Evolutionary conservation across 23 tunicate species (phyloP).

Genomic region (Corella eumyota): DNA sequence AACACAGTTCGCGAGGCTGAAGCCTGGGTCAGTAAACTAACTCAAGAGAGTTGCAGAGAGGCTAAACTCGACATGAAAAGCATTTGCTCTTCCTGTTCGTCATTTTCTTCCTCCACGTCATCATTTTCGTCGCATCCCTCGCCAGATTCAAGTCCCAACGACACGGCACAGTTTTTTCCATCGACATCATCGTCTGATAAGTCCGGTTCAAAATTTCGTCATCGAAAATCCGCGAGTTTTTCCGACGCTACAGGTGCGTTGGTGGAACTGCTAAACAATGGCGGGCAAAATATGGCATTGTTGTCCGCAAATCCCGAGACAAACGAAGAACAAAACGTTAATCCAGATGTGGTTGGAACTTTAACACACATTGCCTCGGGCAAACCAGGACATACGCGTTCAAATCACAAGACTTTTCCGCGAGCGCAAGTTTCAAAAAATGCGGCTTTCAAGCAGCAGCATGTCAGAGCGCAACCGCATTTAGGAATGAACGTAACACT

Average conservation of each 20-base stretch:
- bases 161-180: slow-evolving; percentile 16
- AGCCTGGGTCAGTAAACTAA: slow-evolving; percentile 48
- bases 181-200: slow-evolving; percentile 5
- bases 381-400: slow-evolving; percentile 29
- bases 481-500: slow-evolving; percentile 31
- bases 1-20: slow-evolving; percentile 50
- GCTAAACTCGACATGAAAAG: slow-evolving; percentile 78
- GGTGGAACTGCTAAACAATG: slow-evolving; percentile 20
- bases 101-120: slow-evolving; percentile 66
- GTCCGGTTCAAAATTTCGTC: slow-evolving; percentile 2
- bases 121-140: slow-evolving; percentile 60
- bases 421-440: slow-evolving; percentile 29
- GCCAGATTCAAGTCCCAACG: slow-evolving; percentile 46
- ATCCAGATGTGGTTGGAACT: slow-evolving; percentile 16
- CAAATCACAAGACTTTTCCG: slow-evolving; percentile 63
- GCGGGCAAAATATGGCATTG: background rate
- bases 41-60: slow-evolving; percentile 58
- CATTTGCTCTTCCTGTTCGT: slow-evolving; percentile 80
- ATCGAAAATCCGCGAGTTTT: slow-evolving; percentile 57
- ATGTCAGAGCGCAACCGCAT: slow-evolving; percentile 72
- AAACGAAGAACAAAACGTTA: background rate
- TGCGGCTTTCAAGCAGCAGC: slow-evolving; percentile 18
- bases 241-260: slow-evolving; percentile 45
- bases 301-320: background rate
- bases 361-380: slow-evolving; percentile 31